These are phyloP conservation scores for Oreocharis arfaki DNA, from an alignment of 2,113 vertebrate genomes.

Conservation along the genomic window DNA sequence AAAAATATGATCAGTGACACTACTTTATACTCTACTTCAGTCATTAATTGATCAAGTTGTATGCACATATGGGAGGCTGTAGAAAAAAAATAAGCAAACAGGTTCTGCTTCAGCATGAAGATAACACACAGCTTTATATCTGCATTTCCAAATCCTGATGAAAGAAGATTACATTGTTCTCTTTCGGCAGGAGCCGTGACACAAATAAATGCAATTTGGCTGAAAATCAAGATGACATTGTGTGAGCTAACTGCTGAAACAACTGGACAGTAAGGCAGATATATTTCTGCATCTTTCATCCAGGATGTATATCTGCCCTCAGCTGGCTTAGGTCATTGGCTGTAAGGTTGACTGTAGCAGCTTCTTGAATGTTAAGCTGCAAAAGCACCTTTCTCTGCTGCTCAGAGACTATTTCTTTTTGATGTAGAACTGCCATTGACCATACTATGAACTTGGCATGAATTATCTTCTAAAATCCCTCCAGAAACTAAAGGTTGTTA, in stretches of 20 bases:
- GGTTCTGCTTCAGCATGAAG: neutral
- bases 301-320: neutral
- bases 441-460: neutral
- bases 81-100: neutral
- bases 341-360: neutral
- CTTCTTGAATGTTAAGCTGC: neutral
- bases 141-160: neutral
- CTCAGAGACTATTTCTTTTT: neutral
- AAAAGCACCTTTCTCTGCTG: neutral
- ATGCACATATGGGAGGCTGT: neutral
- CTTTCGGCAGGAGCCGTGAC: neutral
- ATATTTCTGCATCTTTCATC: neutral
- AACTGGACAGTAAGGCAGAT: neutral
- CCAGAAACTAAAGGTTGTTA: neutral
- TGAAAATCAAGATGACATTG: neutral
- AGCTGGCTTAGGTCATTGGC: neutral
- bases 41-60: neutral
- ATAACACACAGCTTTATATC: neutral
- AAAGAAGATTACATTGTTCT: neutral
- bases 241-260: neutral
- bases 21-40: neutral
- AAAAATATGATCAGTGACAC: neutral
- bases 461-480: neutral
- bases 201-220: neutral
- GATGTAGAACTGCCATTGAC: neutral